Conservation (phyloP, 2,113 vertebrate species). For the Ivindomyrus marchei region DNA sequence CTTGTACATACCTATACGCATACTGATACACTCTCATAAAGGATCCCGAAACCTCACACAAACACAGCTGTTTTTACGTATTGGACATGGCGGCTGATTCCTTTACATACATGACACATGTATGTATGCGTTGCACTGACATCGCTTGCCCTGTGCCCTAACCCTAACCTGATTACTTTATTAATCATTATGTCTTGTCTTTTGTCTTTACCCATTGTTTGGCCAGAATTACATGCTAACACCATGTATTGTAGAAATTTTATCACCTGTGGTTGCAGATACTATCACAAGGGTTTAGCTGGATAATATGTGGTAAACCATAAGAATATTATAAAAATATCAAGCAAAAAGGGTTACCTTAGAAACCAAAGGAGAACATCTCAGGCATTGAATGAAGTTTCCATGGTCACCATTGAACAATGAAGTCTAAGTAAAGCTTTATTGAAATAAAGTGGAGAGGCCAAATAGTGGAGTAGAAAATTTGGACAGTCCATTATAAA, state of each 20-base stretch:
- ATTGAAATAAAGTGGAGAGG: background rate
- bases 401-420: constrained; percentile 9
- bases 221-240: background rate
- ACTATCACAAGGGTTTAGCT: background rate
- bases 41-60: background rate
- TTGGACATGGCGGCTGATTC: background rate
- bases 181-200: background rate
- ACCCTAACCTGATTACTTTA: background rate
- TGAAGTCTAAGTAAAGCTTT: background rate
- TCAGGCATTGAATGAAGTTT: background rate
- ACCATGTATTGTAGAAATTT: background rate
- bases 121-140: background rate
- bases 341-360: background rate
- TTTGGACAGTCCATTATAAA: background rate
- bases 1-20: background rate
- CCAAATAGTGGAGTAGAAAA: background rate
- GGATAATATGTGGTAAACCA: background rate
- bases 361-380: background rate
- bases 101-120: background rate
- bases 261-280: background rate
- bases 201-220: background rate
- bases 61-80: background rate
- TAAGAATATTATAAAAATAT: background rate
- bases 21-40: background rate
- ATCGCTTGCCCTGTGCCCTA: background rate